Evolutionary conservation across 2,888 invertebrate species (phyloP).

Genomic region (Diarsia rubi): DNA sequence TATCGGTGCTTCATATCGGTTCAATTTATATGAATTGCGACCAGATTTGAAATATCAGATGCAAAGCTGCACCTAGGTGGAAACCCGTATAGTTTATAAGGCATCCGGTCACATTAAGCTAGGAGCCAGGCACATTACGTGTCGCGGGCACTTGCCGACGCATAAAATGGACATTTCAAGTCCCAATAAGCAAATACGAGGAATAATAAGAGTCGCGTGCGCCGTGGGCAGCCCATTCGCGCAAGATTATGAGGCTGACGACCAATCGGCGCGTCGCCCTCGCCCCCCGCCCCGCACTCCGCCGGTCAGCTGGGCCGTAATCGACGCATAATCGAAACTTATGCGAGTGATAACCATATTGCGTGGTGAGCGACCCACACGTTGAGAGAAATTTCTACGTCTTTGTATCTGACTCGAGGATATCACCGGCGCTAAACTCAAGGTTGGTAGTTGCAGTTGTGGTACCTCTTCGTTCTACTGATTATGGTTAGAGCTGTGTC

Average conservation of each 20-base stretch:
- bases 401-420: conserved; percentile 17
- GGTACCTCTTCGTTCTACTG: background rate
- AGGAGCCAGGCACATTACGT: conserved; percentile 40
- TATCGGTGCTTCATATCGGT: conserved; percentile 26
- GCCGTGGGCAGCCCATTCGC: conserved; percentile 77
- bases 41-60: conserved; percentile 49
- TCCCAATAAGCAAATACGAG: conserved; percentile 64
- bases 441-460: background rate
- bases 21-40: conserved; percentile 45
- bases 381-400: conserved; percentile 64
- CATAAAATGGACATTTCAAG: conserved; percentile 62
- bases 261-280: conserved; percentile 71
- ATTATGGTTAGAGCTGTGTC: background rate
- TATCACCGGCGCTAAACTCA: background rate
- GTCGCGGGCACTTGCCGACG: conserved; percentile 42
- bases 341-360: conserved; percentile 76
- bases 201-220: conserved; percentile 74
- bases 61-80: conserved; percentile 38
- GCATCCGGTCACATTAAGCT: conserved; percentile 51
- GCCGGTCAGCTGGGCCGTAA: conserved; percentile 75
- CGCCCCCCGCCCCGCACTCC: conserved; percentile 27
- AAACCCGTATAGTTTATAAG: conserved; percentile 49
- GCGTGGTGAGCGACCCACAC: conserved; percentile 64
- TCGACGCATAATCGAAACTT: conserved; percentile 77
- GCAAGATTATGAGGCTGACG: conserved; percentile 73